Evolutionary conservation across 2,113 vertebrate species (phyloP), one percentile per base, ranked within the genome.

Genomic region (Acanthochromis polyacanthus): DNA sequence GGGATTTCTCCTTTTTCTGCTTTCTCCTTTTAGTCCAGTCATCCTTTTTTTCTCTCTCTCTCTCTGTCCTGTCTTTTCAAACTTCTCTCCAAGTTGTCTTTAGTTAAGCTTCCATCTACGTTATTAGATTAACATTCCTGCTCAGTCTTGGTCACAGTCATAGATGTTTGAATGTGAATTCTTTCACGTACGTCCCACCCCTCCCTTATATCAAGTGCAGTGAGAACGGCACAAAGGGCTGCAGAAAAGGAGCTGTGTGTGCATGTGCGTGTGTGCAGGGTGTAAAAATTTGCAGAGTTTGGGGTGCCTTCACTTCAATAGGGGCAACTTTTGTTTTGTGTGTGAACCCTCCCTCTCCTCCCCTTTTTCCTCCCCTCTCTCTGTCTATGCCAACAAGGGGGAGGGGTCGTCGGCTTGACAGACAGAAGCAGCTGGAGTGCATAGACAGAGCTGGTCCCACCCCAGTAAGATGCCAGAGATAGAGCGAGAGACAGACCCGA

Each of bases 81-180:
- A 71, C 71, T 38, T 69, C 82, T 68, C 76, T 86, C 75, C 65
- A 69, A 89, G 71, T 78, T 82, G 58, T 87, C 73, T 65, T 72
- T 65, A 51, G 65, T 78, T 71, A 62, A 80, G 83, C 91, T 68
- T 61, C 80, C 48, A 81, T 90, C 53, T 51, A 51, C 76, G 32
- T 93, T 89, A 94, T 91, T 92, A 90, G 91, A 93, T 94, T 93
- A 93, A 91, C 91, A 93, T 94, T 94, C 92, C 86, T 87, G 12
- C 76, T 81, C 87, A 52, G 85, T 56, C 74, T 76, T 43, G 88
- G 91, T 90, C 92, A 90, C 86, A 86, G 85, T 82, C 81, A 58
- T 80, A 74, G 81, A 87, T 88, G 78, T 88, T 73, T 89, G 81
- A 91, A 90, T 89, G 88, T 16, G 82, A 91, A 91, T 93, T 92